Evolutionary conservation across 2,113 vertebrate species (phyloP).

Genomic region (Dinomys branickii): DNA sequence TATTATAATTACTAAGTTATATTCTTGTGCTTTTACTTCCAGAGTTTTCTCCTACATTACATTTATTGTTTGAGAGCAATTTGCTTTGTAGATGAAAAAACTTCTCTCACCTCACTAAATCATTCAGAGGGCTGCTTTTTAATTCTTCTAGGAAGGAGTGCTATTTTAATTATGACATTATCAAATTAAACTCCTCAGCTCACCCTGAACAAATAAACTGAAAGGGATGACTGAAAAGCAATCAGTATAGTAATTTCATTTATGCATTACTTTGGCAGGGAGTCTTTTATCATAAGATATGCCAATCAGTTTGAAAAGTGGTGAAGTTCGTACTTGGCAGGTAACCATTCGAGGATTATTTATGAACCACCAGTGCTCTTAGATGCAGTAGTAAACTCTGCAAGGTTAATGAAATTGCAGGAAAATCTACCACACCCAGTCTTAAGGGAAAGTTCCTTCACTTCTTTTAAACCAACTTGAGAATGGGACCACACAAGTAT

Average conservation of each 20-base stretch:
- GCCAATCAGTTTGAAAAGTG: conserved; percentile 31
- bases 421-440: neutral
- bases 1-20: neutral
- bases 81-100: neutral
- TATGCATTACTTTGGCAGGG: neutral
- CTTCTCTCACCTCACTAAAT: neutral
- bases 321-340: conserved; percentile 25
- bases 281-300: conserved; percentile 36
- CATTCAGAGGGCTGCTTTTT: neutral
- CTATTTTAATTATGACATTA: conserved; percentile 4
- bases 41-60: neutral
- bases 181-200: neutral
- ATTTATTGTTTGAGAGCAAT: neutral
- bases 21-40: neutral
- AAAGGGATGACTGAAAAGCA: neutral
- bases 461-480: neutral
- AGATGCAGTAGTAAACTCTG: neutral
- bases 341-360: conserved; percentile 35
- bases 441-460: conserved; percentile 21
- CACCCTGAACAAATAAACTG: neutral
- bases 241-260: neutral
- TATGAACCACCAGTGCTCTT: conserved; percentile 3
- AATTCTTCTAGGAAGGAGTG: neutral
- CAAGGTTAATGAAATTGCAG: conserved; percentile 52
- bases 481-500: neutral